A percentile compares a stretch with the other conserved stretches of the same genome.
Evolutionary conservation across 2,113 vertebrate genomes (phyloP).

Genomic region (Dicrurus megarhynchus): DNA sequence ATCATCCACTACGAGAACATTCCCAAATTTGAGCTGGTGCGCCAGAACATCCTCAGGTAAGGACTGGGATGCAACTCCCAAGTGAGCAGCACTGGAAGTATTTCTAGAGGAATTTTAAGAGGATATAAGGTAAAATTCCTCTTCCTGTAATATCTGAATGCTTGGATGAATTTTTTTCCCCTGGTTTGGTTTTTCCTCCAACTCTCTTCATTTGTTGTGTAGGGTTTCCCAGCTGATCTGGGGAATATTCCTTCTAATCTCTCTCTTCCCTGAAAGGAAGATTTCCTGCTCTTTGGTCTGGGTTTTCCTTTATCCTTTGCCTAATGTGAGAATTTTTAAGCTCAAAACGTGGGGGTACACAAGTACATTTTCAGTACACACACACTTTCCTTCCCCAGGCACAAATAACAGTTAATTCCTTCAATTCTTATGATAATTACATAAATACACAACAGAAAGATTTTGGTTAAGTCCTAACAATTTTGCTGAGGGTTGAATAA

Average conservation of each 20-base stretch:
- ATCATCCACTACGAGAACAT: constrained; percentile 99
- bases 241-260: background rate
- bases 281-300: background rate
- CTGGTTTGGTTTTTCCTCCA: background rate
- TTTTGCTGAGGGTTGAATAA: constrained; percentile 15
- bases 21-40: constrained; percentile 88
- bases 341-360: background rate
- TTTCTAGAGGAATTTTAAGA: background rate
- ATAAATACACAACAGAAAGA: background rate
- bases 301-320: background rate
- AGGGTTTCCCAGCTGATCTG: background rate
- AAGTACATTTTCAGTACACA: background rate
- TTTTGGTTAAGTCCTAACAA: background rate
- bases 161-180: fast-evolving
- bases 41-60: constrained; percentile 95
- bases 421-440: background rate
- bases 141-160: background rate
- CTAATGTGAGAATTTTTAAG: background rate
- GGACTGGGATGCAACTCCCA: background rate
- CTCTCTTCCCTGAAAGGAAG: background rate
- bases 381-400: background rate
- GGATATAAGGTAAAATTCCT: background rate
- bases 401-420: background rate
- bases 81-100: background rate
- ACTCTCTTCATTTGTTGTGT: fast-evolving